Evolutionary conservation across 2,797 vertebrate species (phyloP).

Genomic region (Galagoides demidoff): DNA sequence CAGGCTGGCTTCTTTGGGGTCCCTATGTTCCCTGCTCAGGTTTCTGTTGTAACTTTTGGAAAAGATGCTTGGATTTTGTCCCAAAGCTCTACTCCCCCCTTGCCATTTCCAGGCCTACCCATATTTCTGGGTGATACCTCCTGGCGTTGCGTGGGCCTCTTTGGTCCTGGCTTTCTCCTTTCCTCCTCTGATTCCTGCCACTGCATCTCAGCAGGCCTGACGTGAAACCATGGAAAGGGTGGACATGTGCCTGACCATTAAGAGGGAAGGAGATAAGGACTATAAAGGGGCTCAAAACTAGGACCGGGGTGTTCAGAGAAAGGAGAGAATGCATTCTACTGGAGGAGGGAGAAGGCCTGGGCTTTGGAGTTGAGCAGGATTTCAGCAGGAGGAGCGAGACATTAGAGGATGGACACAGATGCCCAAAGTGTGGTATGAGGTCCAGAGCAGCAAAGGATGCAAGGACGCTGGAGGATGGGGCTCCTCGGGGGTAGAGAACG

Average conservation of each 20-base stretch:
- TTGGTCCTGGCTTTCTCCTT: neutral
- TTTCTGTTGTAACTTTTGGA: neutral
- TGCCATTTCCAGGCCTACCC: neutral
- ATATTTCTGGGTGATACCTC: neutral
- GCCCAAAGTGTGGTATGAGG: neutral
- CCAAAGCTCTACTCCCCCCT: neutral
- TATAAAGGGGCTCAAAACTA: neutral
- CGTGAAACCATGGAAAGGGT: neutral
- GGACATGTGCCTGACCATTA: neutral
- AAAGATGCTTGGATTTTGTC: neutral
- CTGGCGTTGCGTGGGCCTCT: neutral
- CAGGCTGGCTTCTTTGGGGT: neutral
- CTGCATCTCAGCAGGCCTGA: neutral
- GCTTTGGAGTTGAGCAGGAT: neutral
- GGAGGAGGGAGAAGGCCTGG: neutral
- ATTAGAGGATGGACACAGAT: neutral
- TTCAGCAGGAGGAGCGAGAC: neutral
- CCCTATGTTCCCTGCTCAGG: neutral
- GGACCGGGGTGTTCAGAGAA: neutral
- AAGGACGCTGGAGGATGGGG: neutral
- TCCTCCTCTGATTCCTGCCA: neutral
- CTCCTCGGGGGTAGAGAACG: neutral
- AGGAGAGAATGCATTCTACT: neutral
- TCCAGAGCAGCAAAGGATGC: neutral
- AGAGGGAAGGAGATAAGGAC: neutral